These are phyloP conservation scores for Gavia stellata DNA, from an alignment of 2,113 vertebrate genomes.

Conservation along the genomic window DNA sequence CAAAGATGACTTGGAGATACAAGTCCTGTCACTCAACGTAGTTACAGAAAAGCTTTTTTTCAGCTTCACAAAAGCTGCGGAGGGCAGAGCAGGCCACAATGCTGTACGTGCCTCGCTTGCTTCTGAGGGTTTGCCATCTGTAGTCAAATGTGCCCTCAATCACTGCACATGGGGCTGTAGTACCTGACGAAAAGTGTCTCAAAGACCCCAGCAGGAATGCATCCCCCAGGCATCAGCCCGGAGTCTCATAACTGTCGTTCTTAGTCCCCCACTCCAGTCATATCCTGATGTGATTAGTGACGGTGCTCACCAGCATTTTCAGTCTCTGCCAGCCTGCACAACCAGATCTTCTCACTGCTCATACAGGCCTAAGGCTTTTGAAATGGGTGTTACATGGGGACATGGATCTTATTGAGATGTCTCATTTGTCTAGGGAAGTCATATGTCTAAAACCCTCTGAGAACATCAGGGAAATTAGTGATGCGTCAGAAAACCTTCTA, in stretches of 20 bases:
- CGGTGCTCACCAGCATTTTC: neutral
- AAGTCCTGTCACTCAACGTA: neutral
- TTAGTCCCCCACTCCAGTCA: neutral
- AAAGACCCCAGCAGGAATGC: neutral
- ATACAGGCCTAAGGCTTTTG: neutral
- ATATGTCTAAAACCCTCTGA: neutral
- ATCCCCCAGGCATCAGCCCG: neutral
- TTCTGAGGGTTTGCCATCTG: neutral
- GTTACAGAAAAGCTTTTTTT: neutral
- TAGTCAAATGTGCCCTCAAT: neutral
- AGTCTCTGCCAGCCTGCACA: neutral
- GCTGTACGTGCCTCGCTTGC: fast-evolving
- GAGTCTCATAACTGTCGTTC: neutral
- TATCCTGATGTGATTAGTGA: neutral
- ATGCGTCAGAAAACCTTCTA: neutral
- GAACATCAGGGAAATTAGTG: neutral
- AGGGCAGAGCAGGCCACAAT: neutral
- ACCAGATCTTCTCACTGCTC: neutral
- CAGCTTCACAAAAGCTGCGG: neutral
- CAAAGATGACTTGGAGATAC: neutral
- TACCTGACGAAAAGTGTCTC: neutral
- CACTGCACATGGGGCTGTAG: neutral
- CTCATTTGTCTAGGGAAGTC: neutral
- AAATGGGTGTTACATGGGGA: neutral
- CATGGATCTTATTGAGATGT: neutral